phyloP scores from a whole-genome alignment of 2,888 invertebrate species.

The Brenthis hecate region DNA sequence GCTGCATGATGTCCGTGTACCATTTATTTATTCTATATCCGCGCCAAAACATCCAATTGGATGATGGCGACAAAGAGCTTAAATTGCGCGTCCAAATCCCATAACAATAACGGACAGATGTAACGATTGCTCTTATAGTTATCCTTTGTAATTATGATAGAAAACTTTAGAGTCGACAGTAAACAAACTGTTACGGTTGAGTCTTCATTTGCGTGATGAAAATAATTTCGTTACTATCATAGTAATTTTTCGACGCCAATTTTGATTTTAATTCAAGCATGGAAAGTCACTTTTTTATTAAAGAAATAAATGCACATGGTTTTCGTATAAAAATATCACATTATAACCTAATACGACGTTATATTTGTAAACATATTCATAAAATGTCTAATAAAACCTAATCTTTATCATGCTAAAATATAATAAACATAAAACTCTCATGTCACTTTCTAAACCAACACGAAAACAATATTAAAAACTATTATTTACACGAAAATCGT shows the following conservation, averaged over 20 bases:
- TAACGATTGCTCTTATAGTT: constrained; percentile 50
- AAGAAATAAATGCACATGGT: no score
- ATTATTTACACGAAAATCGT: constrained; percentile 7
- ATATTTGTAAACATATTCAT: no score
- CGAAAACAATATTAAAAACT: constrained; percentile 1
- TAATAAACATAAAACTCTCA: no score
- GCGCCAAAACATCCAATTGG: constrained; percentile 78
- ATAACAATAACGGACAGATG: constrained; percentile 72
- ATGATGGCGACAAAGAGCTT: constrained; percentile 78
- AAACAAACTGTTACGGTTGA: constrained; percentile 2
- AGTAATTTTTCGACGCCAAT: not conserved
- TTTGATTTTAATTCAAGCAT: no score
- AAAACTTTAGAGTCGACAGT: not conserved
- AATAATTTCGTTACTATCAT: not conserved
- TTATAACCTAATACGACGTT: no score
- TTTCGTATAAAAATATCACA: no score
- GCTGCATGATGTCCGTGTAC: constrained; percentile 71
- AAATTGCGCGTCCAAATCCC: constrained; percentile 81
- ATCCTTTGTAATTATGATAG: constrained; percentile 43
- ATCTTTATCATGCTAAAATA: no score
- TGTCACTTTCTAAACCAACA: no score
- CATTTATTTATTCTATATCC: constrained; percentile 80
- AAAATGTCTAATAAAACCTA: no score
- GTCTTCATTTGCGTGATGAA: not conserved
- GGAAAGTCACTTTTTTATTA: no score